Evolutionary conservation across 2,113 vertebrate genomes (phyloP), one percentile per base, ranked within the genome.

Genomic region (Lanius collurio): DNA sequence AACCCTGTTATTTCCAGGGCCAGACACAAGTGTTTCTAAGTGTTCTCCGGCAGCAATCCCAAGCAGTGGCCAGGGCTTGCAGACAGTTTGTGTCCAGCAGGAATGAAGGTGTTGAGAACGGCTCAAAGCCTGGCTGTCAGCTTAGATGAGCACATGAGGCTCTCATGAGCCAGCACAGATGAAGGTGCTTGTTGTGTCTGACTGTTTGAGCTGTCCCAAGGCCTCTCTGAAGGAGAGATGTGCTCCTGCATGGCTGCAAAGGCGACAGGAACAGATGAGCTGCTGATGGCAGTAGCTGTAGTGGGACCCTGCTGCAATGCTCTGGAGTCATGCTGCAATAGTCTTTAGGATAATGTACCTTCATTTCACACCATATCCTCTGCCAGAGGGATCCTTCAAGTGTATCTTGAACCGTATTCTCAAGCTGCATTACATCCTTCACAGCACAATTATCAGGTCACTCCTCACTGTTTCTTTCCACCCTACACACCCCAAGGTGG

Each of bases 1-100:
- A 86, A 50, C 90, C 88, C 83, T 53, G 70, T 27, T 7, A 10
- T 78, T 91, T 44, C 60, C 93, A 81, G 82, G 87, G 89, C 35
- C 57, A 75, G 57, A 89, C 28, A 5, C 20, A 2, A 90, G 77
- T 59, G 82, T 84, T 90, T 81, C 50, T n/a, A 69, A 74, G 49
- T 8, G 60, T 71, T 83, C 81, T 60, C 47, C 5, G 0, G 64
- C 76, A 77, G 73, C 75, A 33, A 26, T 23, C 62, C 82, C 3
- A 0, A 90, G 86, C 79, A 42, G 70, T 0, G 11, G 75, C 71
- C 82, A 86, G 65, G 57, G 62, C 83, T 71, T 65, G 42, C 83
- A 59, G 75, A 35, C 41, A 70, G 65, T 37, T 41, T 46, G 46
- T 69, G 53, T 60, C 62, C 59, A 64, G 56, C 75, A 80, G 87